phyloP scores from a whole-genome alignment of 2,888 invertebrate species.

The Acanthoscelides obtectus region DNA sequence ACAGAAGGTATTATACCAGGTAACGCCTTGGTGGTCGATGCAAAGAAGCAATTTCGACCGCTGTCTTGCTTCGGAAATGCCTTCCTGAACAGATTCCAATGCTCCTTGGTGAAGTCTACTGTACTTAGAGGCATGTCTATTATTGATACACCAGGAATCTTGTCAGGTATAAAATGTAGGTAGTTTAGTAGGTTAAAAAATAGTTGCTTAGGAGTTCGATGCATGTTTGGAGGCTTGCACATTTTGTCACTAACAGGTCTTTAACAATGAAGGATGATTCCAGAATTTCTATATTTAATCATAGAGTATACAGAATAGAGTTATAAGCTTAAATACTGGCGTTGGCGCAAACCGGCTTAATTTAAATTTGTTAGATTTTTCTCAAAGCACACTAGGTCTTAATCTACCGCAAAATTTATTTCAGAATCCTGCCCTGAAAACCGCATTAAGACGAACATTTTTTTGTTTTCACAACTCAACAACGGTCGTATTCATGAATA shows the following conservation, averaged over 20 bases:
- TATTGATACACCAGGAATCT: slow-evolving; percentile 94
- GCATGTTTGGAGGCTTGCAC: background rate
- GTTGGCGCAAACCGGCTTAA: no score
- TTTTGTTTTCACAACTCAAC: background rate
- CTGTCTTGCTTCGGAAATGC: slow-evolving; percentile 96
- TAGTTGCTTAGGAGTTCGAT: background rate
- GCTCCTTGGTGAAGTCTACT: slow-evolving; percentile 82
- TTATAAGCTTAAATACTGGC: no score
- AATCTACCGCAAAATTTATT: no score
- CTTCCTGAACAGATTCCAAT: slow-evolving; percentile 95
- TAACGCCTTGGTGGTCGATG: slow-evolving; percentile 96
- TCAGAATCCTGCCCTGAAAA: no score
- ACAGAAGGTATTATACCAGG: slow-evolving; percentile 89
- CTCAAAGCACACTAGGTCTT: no score
- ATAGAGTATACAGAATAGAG: no score
- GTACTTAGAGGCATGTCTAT: slow-evolving; percentile 94
- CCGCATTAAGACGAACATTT: no score
- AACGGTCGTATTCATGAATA: background rate
- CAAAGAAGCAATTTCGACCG: slow-evolving; percentile 93
- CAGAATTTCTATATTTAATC: no score
- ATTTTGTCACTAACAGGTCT: background rate
- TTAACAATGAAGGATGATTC: no score
- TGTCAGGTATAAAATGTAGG: slow-evolving; percentile 34
- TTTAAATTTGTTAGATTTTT: no score
- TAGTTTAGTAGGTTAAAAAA: background rate